Base-by-base conservation (phyloP, 2,888 invertebrate genomes). In the Osmoderma eremita region DNA sequence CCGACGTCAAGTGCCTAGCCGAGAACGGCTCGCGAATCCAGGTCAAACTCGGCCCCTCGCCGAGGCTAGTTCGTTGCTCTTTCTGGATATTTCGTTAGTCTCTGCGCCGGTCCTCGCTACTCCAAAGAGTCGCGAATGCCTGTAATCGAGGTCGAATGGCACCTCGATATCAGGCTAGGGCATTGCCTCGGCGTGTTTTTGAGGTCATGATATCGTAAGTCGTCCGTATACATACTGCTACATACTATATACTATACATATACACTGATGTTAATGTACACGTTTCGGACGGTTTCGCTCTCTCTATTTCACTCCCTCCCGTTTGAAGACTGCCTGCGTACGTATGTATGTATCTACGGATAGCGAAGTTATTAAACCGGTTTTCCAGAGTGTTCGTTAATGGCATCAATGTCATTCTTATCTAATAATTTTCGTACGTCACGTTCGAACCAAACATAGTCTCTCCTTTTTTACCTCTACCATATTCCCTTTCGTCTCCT, bases 121-220 rank as follows among this genome's bases (percentile, higher is more conserved):
- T 36, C 36, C 22, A 65, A 64, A 56, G 63, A 58, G 65, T 71
- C 67, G 70, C 71, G 68, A 72, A 70, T 70, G 69, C 65, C 63
- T 63, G 65, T 63, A 71, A 73, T 70, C 73, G 73, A 73, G 73
- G 73, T 71, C 71, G 65, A 69, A 63, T 15, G 36, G 67, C 50
- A 53, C 71, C 71, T 66, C 51, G 42, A 13, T 42, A 45, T 15
- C 67, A 82, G 81, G 77, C 73, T 78, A 82, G 82, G 80, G 75
- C 81, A 79, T 80, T 82, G 82, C 77, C 81, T 81, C 75, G 73
- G 74, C 71, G 75, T 72, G 76, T 77, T 82, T 82, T 82, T 83
- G 82, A 83, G 83, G 82, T 82, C 82, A 81, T 74, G 75, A 70
- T 65, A 66, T 67, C 65, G 69, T 64, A 67, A 65, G 71, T 69